A percentile compares a stretch with the other conserved stretches of the same genome.
These are phyloP conservation scores for Sinella curviseta DNA, from an alignment of 1,140 invertebrate genomes.

Conservation along the genomic window DNA sequence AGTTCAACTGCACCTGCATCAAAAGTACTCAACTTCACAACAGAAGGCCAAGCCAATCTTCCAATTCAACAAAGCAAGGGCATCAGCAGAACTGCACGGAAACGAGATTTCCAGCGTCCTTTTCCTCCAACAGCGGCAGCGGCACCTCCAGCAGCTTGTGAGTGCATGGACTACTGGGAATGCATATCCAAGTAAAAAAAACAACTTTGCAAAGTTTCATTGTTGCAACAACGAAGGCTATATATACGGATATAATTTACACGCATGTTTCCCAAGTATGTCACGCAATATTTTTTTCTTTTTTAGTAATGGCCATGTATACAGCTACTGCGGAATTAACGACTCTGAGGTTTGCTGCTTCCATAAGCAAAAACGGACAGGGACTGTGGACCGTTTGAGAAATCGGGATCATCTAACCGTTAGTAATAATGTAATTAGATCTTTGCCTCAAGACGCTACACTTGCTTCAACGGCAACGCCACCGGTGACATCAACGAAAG, in stretches of 20 bases:
- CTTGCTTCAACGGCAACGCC: too few species aligned
- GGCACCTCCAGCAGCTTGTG: slow-evolving; percentile 49
- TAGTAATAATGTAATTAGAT: background rate
- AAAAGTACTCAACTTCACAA: too few species aligned
- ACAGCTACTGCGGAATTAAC: slow-evolving; percentile 56
- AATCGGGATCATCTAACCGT: background rate
- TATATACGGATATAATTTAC: slow-evolving; percentile 55
- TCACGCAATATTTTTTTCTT: too few species aligned
- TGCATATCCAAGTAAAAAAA: slow-evolving; percentile 53
- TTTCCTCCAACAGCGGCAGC: background rate
- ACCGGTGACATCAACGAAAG: too few species aligned
- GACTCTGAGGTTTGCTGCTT: slow-evolving; percentile 58
- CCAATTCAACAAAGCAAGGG: background rate
- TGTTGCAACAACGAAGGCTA: slow-evolving; percentile 54
- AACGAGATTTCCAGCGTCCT: background rate
- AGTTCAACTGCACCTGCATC: too few species aligned
- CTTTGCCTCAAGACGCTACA: too few species aligned
- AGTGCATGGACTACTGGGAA: slow-evolving; percentile 58
- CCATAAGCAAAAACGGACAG: slow-evolving; percentile 46
- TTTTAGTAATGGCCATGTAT: slow-evolving; percentile 55
- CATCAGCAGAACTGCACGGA: background rate
- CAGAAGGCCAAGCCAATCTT: background rate
- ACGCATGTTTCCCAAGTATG: too few species aligned
- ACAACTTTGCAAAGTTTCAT: slow-evolving; percentile 10
- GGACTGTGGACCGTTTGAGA: too few species aligned